Percentiles rank a stretch among this genome's conserved stretches.
Evolutionary conservation across 2,797 vertebrate genomes (phyloP).

Genomic region (Sebastes taczanowskii): DNA sequence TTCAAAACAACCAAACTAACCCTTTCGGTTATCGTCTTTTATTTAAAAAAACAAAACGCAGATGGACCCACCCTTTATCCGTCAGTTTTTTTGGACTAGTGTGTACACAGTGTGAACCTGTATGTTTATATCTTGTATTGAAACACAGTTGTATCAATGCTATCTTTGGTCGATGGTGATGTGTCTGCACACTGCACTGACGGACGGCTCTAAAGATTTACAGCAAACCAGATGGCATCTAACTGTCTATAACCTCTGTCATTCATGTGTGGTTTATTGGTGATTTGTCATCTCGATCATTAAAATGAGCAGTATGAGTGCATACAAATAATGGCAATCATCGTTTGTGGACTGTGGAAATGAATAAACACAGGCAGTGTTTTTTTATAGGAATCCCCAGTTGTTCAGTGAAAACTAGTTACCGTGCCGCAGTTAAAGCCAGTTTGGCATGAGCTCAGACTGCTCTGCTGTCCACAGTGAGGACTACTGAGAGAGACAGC

Average conservation of each 20-base stretch:
- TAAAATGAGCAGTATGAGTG: background rate
- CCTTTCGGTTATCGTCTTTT: no score
- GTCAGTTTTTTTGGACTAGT: no score
- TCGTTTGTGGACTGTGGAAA: background rate
- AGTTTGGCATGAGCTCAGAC: background rate
- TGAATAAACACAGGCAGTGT: background rate
- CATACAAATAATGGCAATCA: background rate
- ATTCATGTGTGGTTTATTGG: background rate
- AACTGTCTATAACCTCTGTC: background rate
- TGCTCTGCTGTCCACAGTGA: background rate
- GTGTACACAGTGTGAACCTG: background rate
- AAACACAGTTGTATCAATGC: background rate
- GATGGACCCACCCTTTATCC: no score
- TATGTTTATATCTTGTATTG: background rate
- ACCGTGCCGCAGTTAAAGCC: background rate
- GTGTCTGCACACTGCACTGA: background rate
- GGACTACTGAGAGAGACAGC: constrained; percentile 22
- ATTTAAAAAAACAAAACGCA: no score
- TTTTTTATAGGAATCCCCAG: background rate
- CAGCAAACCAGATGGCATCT: background rate
- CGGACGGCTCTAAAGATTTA: background rate
- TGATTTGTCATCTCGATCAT: background rate
- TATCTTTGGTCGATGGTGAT: background rate
- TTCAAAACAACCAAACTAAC: no score
- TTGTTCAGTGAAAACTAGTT: background rate